A percentile compares a stretch with the other conserved stretches of the same genome.
phyloP scores from a whole-genome alignment of 2,113 vertebrate genomes.

The Seriola aureovittata region DNA sequence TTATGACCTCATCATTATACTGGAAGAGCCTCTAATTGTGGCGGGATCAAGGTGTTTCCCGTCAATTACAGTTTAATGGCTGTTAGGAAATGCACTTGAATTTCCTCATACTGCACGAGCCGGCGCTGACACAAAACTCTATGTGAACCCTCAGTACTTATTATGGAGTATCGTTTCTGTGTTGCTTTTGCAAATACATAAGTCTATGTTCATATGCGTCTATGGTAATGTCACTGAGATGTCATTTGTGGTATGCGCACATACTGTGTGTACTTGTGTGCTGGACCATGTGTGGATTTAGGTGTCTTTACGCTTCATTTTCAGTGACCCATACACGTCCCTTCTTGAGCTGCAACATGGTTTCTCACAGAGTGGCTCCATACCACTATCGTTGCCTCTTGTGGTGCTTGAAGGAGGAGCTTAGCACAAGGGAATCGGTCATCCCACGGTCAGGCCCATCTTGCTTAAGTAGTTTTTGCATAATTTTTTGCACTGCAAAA shows the following conservation, averaged over 20 bases:
- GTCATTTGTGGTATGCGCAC: not conserved
- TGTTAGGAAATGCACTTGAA: constrained; percentile 23
- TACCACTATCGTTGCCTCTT: constrained; percentile 27
- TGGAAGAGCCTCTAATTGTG: constrained; percentile 53
- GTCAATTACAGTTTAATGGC: constrained; percentile 49
- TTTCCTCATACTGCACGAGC: constrained; percentile 13
- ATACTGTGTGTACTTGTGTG: not conserved
- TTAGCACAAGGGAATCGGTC: constrained; percentile 28
- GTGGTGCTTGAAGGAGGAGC: constrained; percentile 26
- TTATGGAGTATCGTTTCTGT: not conserved
- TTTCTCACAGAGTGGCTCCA: constrained; percentile 24
- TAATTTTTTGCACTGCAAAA: constrained; percentile 8
- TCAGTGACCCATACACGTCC: constrained; percentile 32
- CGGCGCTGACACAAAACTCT: constrained; percentile 14
- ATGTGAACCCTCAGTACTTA: not conserved
- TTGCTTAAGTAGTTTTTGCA: constrained; percentile 9
- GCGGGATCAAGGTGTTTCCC: constrained; percentile 58
- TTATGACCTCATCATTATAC: constrained; percentile 62
- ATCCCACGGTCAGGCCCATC: constrained; percentile 21
- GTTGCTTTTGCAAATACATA: not conserved
- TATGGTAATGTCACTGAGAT: not conserved
- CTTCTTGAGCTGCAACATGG: constrained; percentile 28
- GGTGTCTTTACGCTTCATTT: constrained; percentile 2
- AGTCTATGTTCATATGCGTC: not conserved
- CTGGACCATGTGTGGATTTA: constrained; percentile 23